These are phyloP conservation scores for Lasioglossum vierecki DNA, from an alignment of 2,888 invertebrate genomes.

Conservation along the genomic window DNA sequence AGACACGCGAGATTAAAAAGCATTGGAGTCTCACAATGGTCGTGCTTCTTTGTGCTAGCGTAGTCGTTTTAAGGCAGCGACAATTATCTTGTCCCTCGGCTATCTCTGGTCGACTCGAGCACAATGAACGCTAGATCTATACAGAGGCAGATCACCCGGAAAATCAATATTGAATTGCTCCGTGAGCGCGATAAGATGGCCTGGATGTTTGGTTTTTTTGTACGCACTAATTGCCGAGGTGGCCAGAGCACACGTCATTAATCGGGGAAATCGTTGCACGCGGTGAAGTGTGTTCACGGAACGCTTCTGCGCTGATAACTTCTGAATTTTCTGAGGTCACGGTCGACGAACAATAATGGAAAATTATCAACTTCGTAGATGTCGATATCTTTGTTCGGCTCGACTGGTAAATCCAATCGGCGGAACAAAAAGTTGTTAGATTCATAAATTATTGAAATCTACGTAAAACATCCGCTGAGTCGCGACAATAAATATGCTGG, in stretches of 20 bases:
- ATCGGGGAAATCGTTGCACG: slow-evolving; percentile 30
- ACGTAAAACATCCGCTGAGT: not conserved
- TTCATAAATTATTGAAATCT: not conserved
- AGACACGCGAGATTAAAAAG: not conserved
- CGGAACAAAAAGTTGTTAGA: not conserved
- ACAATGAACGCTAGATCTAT: not conserved
- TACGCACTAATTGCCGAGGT: slow-evolving; percentile 25
- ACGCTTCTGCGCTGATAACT: not conserved
- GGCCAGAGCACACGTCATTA: slow-evolving; percentile 21
- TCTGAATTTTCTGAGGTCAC: not conserved
- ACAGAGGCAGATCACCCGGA: not conserved
- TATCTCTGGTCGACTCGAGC: not conserved
- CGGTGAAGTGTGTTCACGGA: not conserved
- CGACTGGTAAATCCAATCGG: not conserved
- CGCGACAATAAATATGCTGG: not conserved
- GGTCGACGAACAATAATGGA: not conserved
- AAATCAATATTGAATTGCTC: not conserved
- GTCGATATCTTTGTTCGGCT: not conserved
- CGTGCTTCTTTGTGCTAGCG: not conserved
- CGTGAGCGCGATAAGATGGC: slow-evolving; percentile 2
- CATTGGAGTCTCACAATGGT: not conserved
- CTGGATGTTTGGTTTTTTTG: not conserved
- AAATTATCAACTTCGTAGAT: not conserved
- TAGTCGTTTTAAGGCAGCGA: not conserved
- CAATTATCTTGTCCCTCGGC: not conserved